These are phyloP conservation scores for Illadopsis cleaveri DNA, from an alignment of 2,113 vertebrate species.

Conservation along the genomic window DNA sequence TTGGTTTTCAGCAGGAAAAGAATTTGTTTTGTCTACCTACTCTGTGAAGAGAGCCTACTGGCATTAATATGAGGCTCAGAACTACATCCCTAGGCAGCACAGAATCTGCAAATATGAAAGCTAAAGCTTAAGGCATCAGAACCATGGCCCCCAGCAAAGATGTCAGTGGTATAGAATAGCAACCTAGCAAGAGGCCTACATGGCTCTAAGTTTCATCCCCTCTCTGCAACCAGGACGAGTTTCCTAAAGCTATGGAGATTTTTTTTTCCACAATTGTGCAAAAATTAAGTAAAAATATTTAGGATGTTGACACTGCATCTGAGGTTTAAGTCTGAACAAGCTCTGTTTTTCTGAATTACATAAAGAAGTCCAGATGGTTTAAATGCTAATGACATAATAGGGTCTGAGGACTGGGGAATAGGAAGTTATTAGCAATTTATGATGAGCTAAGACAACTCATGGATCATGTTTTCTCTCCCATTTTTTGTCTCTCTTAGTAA, in stretches of 20 bases:
- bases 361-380: background rate
- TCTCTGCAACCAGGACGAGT: background rate
- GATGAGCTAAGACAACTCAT: background rate
- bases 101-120: no score
- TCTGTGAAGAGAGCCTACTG: no score
- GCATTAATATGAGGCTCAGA: no score
- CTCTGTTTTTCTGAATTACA: background rate
- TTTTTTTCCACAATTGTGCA: background rate
- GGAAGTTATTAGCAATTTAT: background rate
- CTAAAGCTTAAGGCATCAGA: no score
- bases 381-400: background rate
- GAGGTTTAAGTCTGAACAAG: background rate
- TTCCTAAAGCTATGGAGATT: background rate
- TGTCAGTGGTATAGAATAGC: background rate
- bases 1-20: no score
- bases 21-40: no score
- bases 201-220: background rate
- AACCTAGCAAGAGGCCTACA: background rate
- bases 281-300: background rate
- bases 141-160: rapidly evolving
- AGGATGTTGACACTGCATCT: background rate
- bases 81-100: no score
- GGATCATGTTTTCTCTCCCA: background rate
- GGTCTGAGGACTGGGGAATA: background rate
- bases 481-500: background rate